Evolutionary conservation across 2,888 invertebrate genomes (phyloP), one percentile per base, ranked within the genome.

Genomic region (Hedya salicella): DNA sequence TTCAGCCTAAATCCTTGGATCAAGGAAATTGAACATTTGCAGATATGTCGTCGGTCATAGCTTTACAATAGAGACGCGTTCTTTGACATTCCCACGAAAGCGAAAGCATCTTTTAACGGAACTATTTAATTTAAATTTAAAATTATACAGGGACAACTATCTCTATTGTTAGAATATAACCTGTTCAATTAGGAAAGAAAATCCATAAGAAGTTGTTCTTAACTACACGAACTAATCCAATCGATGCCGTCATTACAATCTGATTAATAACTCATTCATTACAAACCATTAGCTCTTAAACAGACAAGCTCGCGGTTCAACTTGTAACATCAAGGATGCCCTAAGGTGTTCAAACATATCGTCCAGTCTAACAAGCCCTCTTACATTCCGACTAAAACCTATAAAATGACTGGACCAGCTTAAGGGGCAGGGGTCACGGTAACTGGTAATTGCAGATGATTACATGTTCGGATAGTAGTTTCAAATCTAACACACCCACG

Each of bases 361-460:
- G 68, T 44, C 80, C 72, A 75, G 36, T 44, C 9, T 68, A 72
- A 66, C n/a, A 42, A 68, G 77, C 73, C 42, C 74, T 63, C 63
- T 69, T 40, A 64, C 64, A 72, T 69, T 72, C 67, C 70, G 61
- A 68, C 52, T 61, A 21, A 14, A 36, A 57, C 44, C 40, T 48
- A 59, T 54, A 46, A 59, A 46, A 66, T 16, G 13, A 1, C 68
- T 54, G 52, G 39, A 48, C 53, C 21, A 39, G 30, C 42, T 9
- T 14, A 54, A 71, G 68, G 69, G 61, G 68, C 71, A 67, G 69
- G 67, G 78, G 72, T 76, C 80, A 76, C 70, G 67, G 69, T 73
- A 77, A 77, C 79, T 78, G 75, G 80, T 81, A 76, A 80, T 75
- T 67, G 73, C 70, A 70, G 68, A 76, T 77, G 79, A 81, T 80